Percentiles rank a stretch among this genome's conserved stretches.
Evolutionary conservation across 2,888 invertebrate species (phyloP).

Genomic region (Asteroscopus sphinx): DNA sequence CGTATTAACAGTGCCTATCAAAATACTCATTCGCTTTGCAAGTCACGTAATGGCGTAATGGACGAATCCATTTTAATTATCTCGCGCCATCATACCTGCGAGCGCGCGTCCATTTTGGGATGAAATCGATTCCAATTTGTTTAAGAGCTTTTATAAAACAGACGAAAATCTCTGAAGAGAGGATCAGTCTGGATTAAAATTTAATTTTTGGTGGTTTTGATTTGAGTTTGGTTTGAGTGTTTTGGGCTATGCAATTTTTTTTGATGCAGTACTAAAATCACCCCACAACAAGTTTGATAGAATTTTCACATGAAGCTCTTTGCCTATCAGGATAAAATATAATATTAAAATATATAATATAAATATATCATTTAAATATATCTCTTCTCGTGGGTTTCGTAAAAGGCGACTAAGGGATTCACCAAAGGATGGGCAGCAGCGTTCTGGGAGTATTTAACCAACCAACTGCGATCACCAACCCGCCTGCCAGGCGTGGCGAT

Average conservation of each 20-base stretch:
- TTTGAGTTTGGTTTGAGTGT: background rate
- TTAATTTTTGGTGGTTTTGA: slow-evolving; percentile 11
- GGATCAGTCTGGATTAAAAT: slow-evolving; percentile 13
- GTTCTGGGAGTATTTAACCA: too few species aligned
- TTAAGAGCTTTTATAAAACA: slow-evolving; percentile 53
- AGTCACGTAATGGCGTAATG: slow-evolving; percentile 34
- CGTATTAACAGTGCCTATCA: slow-evolving; percentile 19
- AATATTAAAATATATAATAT: too few species aligned
- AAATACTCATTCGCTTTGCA: slow-evolving; percentile 17
- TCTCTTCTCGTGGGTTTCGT: too few species aligned
- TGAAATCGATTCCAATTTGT: slow-evolving; percentile 62
- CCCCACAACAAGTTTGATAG: too few species aligned
- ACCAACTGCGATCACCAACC: too few species aligned
- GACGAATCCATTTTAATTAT: slow-evolving; percentile 47
- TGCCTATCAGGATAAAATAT: too few species aligned
- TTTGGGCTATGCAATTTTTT: background rate
- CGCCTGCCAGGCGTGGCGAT: too few species aligned
- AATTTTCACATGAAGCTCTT: too few species aligned
- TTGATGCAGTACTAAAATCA: background rate
- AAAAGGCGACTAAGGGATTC: too few species aligned
- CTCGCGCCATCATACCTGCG: slow-evolving; percentile 6
- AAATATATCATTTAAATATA: too few species aligned
- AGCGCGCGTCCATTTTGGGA: slow-evolving; percentile 32
- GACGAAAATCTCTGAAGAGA: slow-evolving; percentile 2
- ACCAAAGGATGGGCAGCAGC: too few species aligned